Percentiles rank a stretch among this genome's conserved stretches.
Evolutionary conservation across 1,140 invertebrate species (phyloP).

Genomic region (Spodoptera litura): DNA sequence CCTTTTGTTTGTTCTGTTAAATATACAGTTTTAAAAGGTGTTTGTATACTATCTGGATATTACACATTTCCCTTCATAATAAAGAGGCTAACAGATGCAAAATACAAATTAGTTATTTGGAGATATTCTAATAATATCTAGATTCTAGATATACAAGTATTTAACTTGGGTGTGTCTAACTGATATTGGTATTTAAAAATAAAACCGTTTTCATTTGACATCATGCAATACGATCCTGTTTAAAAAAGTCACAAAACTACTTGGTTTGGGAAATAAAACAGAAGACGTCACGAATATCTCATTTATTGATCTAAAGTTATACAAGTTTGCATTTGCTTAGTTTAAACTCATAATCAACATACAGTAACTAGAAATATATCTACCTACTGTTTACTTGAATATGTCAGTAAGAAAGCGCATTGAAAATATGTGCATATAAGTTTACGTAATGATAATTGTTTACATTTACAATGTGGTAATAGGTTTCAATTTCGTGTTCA

Average conservation of each 20-base stretch:
- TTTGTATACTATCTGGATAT: slow-evolving; percentile 47
- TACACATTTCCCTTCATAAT: slow-evolving; percentile 40
- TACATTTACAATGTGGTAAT: neutral
- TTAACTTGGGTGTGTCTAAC: neutral
- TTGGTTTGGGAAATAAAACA: slow-evolving; percentile 10
- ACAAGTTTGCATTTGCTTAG: slow-evolving; percentile 20
- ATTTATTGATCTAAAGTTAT: slow-evolving; percentile 34
- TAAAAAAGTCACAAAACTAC: neutral
- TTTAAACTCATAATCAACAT: slow-evolving; percentile 7
- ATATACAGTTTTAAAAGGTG: slow-evolving; percentile 46
- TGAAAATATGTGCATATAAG: slow-evolving; percentile 26
- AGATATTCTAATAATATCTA: slow-evolving; percentile 3
- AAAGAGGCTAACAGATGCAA: slow-evolving; percentile 49
- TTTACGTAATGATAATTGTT: slow-evolving; percentile 12
- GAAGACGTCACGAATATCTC: slow-evolving; percentile 17
- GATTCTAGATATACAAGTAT: neutral
- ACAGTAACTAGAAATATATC: slow-evolving; percentile 16
- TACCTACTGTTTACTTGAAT: slow-evolving; percentile 13
- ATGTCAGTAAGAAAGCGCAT: slow-evolving; percentile 16
- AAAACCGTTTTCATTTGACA: slow-evolving; percentile 2
- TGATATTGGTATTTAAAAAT: neutral
- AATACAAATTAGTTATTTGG: slow-evolving; percentile 19
- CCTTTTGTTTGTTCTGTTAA: slow-evolving; percentile 55
- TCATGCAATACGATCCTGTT: neutral
- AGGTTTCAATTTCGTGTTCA: neutral